phyloP scores from a whole-genome alignment of 2,888 invertebrate genomes.

The Agrotis ipsilon region DNA sequence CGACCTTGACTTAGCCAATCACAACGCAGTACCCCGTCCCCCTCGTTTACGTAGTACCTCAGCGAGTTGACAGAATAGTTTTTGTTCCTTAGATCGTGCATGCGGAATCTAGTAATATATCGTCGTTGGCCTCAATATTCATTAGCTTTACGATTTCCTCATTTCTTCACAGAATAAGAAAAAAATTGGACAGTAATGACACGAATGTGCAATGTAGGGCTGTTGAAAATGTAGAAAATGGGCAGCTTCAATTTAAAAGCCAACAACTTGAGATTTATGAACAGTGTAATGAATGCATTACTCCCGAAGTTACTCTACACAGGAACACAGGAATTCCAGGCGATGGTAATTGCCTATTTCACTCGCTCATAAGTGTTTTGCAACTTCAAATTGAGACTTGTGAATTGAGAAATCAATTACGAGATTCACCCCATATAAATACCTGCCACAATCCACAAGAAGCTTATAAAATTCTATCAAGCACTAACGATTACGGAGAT shows the following conservation, averaged over 20 bases:
- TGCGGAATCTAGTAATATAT: no score
- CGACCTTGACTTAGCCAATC: no score
- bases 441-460: slow-evolving; percentile 5
- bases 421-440: slow-evolving; percentile 4
- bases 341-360: slow-evolving; percentile 11
- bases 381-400: slow-evolving; percentile 9
- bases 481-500: slow-evolving; percentile 5
- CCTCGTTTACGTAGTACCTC: no score
- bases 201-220: neutral
- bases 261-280: slow-evolving; percentile 8
- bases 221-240: slow-evolving; percentile 17
- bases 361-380: slow-evolving; percentile 5
- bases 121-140: slow-evolving; percentile 6
- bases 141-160: slow-evolving; percentile 7
- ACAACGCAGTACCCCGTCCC: no score
- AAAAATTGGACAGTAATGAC: neutral
- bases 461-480: slow-evolving; percentile 11
- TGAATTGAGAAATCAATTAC: slow-evolving; percentile 12
- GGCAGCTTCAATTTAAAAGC: neutral
- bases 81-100: no score
- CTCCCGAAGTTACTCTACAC: slow-evolving; percentile 7
- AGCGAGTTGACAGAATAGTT: no score
- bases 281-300: slow-evolving; percentile 8
- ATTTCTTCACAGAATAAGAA: slow-evolving; percentile 13
- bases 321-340: slow-evolving; percentile 5